These are phyloP conservation scores for Rhinopomastus cyanomelas DNA, from an alignment of 2,113 vertebrate species.

Conservation along the genomic window DNA sequence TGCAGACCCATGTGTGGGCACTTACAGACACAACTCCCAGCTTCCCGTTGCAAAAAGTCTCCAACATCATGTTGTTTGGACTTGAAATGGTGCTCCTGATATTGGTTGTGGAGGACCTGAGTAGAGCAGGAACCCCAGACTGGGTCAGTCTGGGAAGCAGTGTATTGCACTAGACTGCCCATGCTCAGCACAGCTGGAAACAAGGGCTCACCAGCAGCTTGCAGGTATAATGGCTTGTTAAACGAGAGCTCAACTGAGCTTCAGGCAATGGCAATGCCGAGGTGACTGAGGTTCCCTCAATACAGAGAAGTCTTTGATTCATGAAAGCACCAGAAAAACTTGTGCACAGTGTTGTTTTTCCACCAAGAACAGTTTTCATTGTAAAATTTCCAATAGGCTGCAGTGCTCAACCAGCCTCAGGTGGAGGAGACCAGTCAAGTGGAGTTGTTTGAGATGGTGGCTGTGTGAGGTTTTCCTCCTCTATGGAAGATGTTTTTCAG, in stretches of 20 bases:
- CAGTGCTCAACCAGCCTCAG: background rate
- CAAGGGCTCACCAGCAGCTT: background rate
- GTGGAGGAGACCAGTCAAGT: background rate
- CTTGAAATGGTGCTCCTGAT: background rate
- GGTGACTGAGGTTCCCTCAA: background rate
- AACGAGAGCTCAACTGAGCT: background rate
- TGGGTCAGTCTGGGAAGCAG: background rate
- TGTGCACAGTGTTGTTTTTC: background rate
- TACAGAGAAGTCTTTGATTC: background rate
- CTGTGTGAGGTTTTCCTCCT: background rate
- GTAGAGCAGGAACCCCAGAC: background rate
- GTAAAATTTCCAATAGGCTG: background rate
- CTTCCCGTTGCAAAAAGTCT: background rate
- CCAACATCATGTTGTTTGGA: background rate
- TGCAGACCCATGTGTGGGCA: background rate
- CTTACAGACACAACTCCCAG: too few species aligned
- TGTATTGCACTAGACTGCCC: background rate
- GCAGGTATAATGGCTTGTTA: background rate
- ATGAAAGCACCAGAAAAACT: background rate
- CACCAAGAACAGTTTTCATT: background rate
- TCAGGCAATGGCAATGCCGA: rapidly evolving
- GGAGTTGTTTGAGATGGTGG: background rate
- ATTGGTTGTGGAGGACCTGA: background rate
- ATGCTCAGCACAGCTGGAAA: background rate
- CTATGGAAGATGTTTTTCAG: background rate